Evolutionary conservation across 1,140 invertebrate genomes (phyloP).

Genomic region (Asobara japonica): DNA sequence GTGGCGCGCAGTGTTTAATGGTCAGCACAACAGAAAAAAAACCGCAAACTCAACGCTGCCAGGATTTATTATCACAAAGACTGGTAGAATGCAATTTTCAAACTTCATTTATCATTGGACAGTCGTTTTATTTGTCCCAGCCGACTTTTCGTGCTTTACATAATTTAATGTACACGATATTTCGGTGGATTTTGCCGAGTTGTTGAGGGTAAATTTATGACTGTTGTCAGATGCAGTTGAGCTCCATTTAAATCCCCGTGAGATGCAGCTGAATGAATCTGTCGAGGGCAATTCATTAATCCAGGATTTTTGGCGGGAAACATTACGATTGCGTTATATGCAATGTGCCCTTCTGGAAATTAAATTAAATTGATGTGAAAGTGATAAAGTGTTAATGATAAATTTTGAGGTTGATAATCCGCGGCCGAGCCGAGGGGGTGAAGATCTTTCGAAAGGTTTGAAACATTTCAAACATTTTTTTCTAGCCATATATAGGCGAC

Average conservation of each 20-base stretch:
- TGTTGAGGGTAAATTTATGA: neutral
- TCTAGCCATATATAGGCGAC: too few species aligned
- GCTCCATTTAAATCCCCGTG: neutral
- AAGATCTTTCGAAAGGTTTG: too few species aligned
- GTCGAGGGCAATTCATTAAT: neutral
- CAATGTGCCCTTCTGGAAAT: too few species aligned
- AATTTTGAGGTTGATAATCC: too few species aligned
- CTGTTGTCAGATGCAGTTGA: neutral
- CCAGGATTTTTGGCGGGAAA: too few species aligned
- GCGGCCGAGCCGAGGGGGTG: too few species aligned
- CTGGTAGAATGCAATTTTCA: neutral
- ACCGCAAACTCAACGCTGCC: neutral
- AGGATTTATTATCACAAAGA: neutral
- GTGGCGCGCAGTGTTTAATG: neutral
- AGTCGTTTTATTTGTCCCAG: neutral
- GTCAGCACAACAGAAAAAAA: conserved; percentile 1
- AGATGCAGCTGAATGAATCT: neutral
- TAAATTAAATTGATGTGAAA: neutral
- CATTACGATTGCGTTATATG: too few species aligned
- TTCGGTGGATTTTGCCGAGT: neutral
- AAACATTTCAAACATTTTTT: too few species aligned
- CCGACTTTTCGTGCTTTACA: neutral
- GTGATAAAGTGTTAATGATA: too few species aligned
- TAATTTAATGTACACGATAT: neutral
- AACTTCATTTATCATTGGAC: neutral